Base-by-base conservation (phyloP, 2,797 vertebrate species). In the Valencia hispanica region DNA sequence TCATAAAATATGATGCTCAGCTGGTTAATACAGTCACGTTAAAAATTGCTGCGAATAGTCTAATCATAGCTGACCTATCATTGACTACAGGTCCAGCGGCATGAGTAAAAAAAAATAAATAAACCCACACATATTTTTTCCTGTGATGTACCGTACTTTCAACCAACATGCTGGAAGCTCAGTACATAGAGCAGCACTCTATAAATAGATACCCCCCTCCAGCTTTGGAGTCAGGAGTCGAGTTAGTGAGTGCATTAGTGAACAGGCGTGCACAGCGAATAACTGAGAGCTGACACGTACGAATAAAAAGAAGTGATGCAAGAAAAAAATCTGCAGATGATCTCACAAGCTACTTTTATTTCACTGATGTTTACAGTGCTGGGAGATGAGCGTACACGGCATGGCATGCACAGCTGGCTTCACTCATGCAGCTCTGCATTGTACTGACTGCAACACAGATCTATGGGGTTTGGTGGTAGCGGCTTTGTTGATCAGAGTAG, bases 171-270 rank as follows among this genome's bases (percentile, higher is more conserved):
- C 91, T 89, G 84, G 81, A 83, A 87, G 83, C 87, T 85, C 80
- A 75, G 92, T 87, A 88, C 91, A 93, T 91, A 86, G 89, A 88
- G 74, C 79, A 84, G 78, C 61, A 0, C 77, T 86, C 94, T 94
- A 95, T 91, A 92, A 95, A 95, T 95, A 95, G 92, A 78, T 74
- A n/a, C 78, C 89, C 87, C 88, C 89, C 89, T 88, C 84, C 90
- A 94, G 92, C 89, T 83, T 59, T 71, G 78, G 85, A 91, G 86
- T 88, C 78, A 80, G 82, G 82, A 93, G 83, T 80, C 79, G 81
- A 84, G 83, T 89, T 88, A 86, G 90, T 84, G 81, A 92, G 89
- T 92, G 92, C 87, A 89, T 92, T 91, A 91, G 85, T 65, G 86
- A 68, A 83, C 77, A 82, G 87, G 84, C 84, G 86, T 34, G 82